Base-by-base conservation (phyloP, 2,888 invertebrate genomes). In the Priocnemis perturbator region DNA sequence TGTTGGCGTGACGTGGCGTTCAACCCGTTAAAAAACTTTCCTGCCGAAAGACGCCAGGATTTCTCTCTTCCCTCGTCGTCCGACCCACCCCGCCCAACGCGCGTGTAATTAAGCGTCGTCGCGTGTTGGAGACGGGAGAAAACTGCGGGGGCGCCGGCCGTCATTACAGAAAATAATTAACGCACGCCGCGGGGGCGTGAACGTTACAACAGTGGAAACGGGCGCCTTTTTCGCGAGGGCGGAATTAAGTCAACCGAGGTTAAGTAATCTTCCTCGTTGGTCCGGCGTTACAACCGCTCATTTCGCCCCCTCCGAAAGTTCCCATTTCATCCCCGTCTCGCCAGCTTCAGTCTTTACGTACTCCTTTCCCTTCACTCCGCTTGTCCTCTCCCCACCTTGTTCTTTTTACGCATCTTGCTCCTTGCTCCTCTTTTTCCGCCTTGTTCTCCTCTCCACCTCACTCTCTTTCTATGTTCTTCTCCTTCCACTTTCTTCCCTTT, bases 111-210 rank as follows among this genome's bases (percentile, higher is more conserved):
- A 57, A 57, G 57, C n/a, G n/a, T n/a, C 57, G 57, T 30, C 11
- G 57, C 57, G 44, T 44, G 45, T 58, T 44, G 17, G 21, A 19
- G 19, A 5, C 2, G 44, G 21, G 37, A 19, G 45, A 58, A 30
- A 45, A 58, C 19, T n/a, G 19, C 50, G 50, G 50, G 17, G 50
- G 37, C 37, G 26, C 56, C 37, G 30, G 17, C 37, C 58, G 45
- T 58, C 45, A 45, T 58, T 58, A 58, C 58, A 30, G 20, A 45
- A 58, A 21, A 58, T 58, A 58, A 58, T 58, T 58, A 58, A 58
- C 45, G 45, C 19, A 58, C 21, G 45, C 7, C 14, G 2, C 19
- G 37, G 19, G 26, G 15, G 44, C n/a, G 21, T 19, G 58, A 37
- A 45, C 20, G 45, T 37, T 3, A 44, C 20, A 14, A n/a, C 58